phyloP scores from a whole-genome alignment of 2,797 vertebrate genomes.

The Psittacula echo region DNA sequence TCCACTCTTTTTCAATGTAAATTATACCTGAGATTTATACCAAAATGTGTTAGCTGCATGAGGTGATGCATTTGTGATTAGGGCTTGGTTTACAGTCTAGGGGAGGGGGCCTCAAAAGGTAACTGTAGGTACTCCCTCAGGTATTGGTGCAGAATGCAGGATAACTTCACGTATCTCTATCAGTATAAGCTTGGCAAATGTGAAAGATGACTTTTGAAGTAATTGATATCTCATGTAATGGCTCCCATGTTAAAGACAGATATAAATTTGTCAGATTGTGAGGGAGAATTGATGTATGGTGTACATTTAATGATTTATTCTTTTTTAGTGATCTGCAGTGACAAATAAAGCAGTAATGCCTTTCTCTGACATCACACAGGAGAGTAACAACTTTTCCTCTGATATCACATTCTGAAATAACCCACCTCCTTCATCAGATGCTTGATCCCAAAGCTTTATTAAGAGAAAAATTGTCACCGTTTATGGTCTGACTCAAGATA shows the following conservation, averaged over 20 bases:
- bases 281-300: conserved; percentile 57
- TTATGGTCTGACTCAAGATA: background rate
- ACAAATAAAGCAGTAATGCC: background rate
- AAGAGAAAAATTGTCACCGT: background rate
- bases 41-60: conserved; percentile 36
- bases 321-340: conserved; percentile 46
- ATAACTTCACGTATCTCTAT: conserved; percentile 54
- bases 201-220: conserved; percentile 63
- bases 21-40: conserved; percentile 69
- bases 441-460: background rate
- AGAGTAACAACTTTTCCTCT: background rate
- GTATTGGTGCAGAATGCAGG: conserved; percentile 47
- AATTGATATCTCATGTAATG: conserved; percentile 68
- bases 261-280: conserved; percentile 69
- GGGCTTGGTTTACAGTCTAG: conserved; percentile 56
- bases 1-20: conserved; percentile 67
- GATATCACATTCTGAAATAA: background rate
- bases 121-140: conserved; percentile 26
- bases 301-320: conserved; percentile 66
- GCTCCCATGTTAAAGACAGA: conserved; percentile 54
- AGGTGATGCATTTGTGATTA: conserved; percentile 22
- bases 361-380: background rate
- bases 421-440: background rate
- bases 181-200: conserved; percentile 31
- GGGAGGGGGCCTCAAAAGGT: conserved; percentile 52